Percentiles rank a stretch among this genome's conserved stretches.
Conservation (phyloP, 2,797 vertebrate species). For the Xenops minutus region DNA sequence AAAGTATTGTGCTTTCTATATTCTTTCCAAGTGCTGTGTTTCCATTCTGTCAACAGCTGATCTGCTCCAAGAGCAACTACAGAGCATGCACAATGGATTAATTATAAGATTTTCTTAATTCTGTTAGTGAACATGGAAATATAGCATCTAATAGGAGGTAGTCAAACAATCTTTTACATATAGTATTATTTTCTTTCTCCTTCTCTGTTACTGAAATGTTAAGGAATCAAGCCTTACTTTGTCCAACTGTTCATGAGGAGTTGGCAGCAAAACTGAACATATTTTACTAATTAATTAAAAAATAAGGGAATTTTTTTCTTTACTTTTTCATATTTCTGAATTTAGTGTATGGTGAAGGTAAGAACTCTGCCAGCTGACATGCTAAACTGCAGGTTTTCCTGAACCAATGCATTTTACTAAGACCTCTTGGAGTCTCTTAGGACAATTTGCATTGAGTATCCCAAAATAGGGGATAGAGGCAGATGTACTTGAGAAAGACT, state of each 20-base stretch:
- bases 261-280: background rate
- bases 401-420: background rate
- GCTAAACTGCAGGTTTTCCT: background rate
- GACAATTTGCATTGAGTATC: background rate
- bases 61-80: background rate
- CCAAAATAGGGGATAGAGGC: background rate
- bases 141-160: background rate
- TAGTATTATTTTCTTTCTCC: background rate
- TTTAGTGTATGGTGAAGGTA: background rate
- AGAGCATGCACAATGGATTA: background rate
- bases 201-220: background rate
- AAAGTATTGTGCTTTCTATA: background rate
- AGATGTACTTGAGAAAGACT: background rate
- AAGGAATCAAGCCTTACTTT: background rate
- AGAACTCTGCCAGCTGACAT: background rate
- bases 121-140: background rate
- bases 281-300: background rate
- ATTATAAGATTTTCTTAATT: background rate
- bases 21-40: background rate
- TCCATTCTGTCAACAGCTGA: background rate
- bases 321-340: background rate
- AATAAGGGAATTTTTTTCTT: rapidly evolving
- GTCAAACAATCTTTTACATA: background rate
- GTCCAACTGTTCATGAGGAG: background rate
- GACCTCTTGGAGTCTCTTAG: background rate